phyloP scores from a whole-genome alignment of 2,797 vertebrate species.

The Lateolabrax maculatus region DNA sequence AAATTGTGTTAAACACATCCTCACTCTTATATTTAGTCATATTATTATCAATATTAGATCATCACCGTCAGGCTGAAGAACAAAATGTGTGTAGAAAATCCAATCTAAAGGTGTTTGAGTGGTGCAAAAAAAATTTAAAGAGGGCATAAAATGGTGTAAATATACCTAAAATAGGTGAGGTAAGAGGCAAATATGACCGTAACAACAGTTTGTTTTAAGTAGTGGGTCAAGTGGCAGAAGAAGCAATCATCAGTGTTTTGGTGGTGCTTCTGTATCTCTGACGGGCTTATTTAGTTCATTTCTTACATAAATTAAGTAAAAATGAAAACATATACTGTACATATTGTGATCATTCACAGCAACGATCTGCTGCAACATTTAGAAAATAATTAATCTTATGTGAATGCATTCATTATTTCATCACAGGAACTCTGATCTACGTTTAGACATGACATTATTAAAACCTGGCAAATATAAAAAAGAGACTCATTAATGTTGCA shows the following conservation, averaged over 20 bases:
- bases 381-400: not conserved
- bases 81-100: not conserved
- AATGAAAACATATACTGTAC: not conserved
- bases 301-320: conserved; percentile 1
- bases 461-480: not conserved
- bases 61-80: not conserved
- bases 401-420: conserved; percentile 4
- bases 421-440: not conserved
- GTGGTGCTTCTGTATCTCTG: not conserved
- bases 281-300: not conserved
- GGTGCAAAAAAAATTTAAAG: not conserved
- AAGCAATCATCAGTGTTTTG: not conserved
- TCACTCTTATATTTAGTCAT: not conserved
- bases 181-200: not conserved
- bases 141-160: not conserved
- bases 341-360: not conserved
- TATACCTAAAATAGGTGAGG: not conserved
- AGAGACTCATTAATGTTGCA: not conserved
- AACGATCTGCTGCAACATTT: not conserved
- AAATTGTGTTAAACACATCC: not conserved
- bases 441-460: not conserved
- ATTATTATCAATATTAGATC: not conserved
- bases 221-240: not conserved
- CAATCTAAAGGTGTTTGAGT: not conserved
- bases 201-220: not conserved